These are phyloP conservation scores for Verasper variegatus DNA, from an alignment of 2,113 vertebrate species.

Conservation along the genomic window DNA sequence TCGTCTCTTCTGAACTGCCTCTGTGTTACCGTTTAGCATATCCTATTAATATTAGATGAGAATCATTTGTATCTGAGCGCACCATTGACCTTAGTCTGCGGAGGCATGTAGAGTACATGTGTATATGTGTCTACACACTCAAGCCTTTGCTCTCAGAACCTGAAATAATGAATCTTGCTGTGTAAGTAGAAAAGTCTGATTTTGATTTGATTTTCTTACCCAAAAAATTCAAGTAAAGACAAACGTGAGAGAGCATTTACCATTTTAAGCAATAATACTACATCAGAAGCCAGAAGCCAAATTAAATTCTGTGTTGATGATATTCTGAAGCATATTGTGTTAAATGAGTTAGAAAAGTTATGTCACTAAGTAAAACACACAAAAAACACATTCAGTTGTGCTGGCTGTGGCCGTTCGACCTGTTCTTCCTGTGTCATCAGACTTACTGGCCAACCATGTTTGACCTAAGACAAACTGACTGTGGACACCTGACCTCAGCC, in stretches of 20 bases:
- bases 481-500: too few relatives aligned
- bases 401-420: too few relatives aligned
- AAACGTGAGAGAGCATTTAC: neutral
- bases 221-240: neutral
- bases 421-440: too few relatives aligned
- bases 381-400: too few relatives aligned
- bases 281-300: too few relatives aligned
- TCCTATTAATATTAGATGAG: constrained; percentile 83
- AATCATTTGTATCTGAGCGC: constrained; percentile 78
- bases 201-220: neutral
- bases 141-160: constrained; percentile 17
- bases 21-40: constrained; percentile 74
- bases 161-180: constrained; percentile 8
- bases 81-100: constrained; percentile 69
- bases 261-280: too few relatives aligned
- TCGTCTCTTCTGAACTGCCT: constrained; percentile 37
- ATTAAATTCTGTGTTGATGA: too few relatives aligned
- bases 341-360: too few relatives aligned
- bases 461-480: too few relatives aligned
- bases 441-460: too few relatives aligned
- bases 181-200: neutral
- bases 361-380: too few relatives aligned
- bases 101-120: constrained; percentile 59
- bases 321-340: too few relatives aligned
- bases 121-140: constrained; percentile 35